Evolutionary conservation across 2,797 vertebrate species (phyloP), one percentile per base, ranked within the genome.

Genomic region (Corythornis leucogaster): DNA sequence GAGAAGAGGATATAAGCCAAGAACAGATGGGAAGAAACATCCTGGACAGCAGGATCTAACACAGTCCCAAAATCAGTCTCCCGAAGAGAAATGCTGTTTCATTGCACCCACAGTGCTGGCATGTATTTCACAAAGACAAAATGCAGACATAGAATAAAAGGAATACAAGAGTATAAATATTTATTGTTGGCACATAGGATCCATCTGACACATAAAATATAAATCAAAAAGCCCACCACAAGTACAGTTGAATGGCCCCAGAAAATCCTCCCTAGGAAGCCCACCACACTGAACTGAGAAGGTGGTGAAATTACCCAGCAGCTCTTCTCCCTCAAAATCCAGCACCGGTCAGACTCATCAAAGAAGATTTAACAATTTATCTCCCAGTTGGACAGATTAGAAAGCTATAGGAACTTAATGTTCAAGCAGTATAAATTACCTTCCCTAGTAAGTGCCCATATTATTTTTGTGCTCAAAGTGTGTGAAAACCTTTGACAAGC

Each of bases 1-100:
- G 46, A 92, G 80, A 71, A 74, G 61, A 66, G 75, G 90, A 93
- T 76, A 13, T 71, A 61, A 83, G 84, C 86, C 88, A 94, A 79
- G 81, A 95, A 94, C 94, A 96, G 93, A 96, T 89, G 84, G 86
- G 55, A 93, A 78, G 69, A 94, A 89, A 90, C 84, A 93, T 87
- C 90, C 94, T 76, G 90, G 81, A 57, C 73, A 90, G 95, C 80
- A 92, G 84, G 93, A 94, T 87, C 61, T 80, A 91, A 93, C 81
- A 87, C 66, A 69, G 71, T 55, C 38, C 38, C 38, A 40, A 15
- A 40, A 92, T 9, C 78, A 87, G 75, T 4, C 80, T 90, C 88
- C 68, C 66, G 19, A 84, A 70, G 51, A 91, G 69, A 9, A 66
- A 77, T 42, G 68, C 20, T 88, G 66, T 89, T 89, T 91, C 87